Base-by-base conservation (phyloP, 2,888 invertebrate species). In the Drosophila merina region DNA sequence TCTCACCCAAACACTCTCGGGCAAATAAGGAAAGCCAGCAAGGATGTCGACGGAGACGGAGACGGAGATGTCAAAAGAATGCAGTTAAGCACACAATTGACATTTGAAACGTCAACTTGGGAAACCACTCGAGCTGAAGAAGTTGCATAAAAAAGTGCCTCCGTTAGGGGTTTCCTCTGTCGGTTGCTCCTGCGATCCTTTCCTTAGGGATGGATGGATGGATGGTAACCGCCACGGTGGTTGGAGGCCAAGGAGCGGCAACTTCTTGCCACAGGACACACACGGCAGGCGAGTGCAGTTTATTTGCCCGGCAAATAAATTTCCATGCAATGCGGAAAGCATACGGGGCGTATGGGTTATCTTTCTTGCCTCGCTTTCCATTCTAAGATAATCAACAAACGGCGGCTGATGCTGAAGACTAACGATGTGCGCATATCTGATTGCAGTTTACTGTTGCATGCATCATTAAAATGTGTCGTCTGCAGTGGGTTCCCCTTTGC, bases 1-100 rank as follows among this genome's bases (percentile, higher is more conserved):
- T 67, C 62, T 56, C 48, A 52, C 44, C 54, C 57, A 64, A 55
- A 40, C 57, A 56, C 50, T 44, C 42, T 55, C 55, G 54, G 52
- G 72, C 76, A 75, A 79, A 83, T 82, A 86, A 83, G 82, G 76
- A 82, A 80, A 76, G 76, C 63, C 80, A 58, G 33, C 49, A 60
- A 59, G 33, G 54, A 57, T 62, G 76, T 40, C 66, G 76, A 64
- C 73, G 71, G 54, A 52, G 57, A 31, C 38, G 14, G 14, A 14
- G 14, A 14, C 14, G 14, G 14, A 14, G 14, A 14, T 1, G 81
- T 87, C 76, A 81, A 83, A 83, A 83, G 86, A 88, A 86, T 86
- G 86, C 86, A 86, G 86, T 86, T 86, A 86, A 86, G 86, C 77
- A 88, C 88, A 89, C 90, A 90, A 90, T 90, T 90, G 90, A 90